phyloP scores from a whole-genome alignment of 2,797 vertebrate genomes.

The Fistularia commersonii region DNA sequence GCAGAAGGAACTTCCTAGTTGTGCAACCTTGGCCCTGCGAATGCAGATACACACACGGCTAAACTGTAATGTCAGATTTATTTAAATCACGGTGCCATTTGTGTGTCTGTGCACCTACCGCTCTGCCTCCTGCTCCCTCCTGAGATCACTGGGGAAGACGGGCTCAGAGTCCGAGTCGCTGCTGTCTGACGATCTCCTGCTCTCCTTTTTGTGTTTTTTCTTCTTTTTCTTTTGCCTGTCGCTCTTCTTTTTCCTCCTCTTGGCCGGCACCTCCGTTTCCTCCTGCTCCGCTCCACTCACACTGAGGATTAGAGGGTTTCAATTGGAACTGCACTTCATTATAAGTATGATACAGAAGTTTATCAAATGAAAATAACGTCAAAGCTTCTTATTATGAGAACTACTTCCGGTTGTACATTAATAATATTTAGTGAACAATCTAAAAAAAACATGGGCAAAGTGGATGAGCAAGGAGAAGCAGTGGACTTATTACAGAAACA shows the following conservation, averaged over 20 bases:
- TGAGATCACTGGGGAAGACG: conserved; percentile 71
- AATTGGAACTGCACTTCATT: neutral
- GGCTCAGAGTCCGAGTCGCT: conserved; percentile 70
- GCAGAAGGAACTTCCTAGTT: conserved; percentile 65
- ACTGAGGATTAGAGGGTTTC: conserved; percentile 15
- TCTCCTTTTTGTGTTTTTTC: conserved; percentile 77
- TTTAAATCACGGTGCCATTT: neutral
- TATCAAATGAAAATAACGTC: no score
- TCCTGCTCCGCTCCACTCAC: conserved; percentile 42
- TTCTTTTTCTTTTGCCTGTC: conserved; percentile 82
- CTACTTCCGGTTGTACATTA: no score
- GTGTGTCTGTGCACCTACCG: conserved; percentile 23
- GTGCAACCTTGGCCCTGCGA: conserved; percentile 28
- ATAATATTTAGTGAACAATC: no score
- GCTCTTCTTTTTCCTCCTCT: conserved; percentile 79
- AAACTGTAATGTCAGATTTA: neutral
- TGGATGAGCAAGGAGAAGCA: no score
- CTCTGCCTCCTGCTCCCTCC: conserved; percentile 45
- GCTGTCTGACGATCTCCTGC: conserved; percentile 54
- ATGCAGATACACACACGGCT: conserved; percentile 10
- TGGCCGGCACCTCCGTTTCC: conserved; percentile 27
- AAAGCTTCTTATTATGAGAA: no score
- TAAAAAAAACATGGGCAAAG: no score
- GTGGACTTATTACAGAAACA: neutral
- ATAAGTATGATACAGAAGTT: neutral